Evolutionary conservation across 2,113 vertebrate genomes (phyloP).

Genomic region (Oenanthe melanoleuca): DNA sequence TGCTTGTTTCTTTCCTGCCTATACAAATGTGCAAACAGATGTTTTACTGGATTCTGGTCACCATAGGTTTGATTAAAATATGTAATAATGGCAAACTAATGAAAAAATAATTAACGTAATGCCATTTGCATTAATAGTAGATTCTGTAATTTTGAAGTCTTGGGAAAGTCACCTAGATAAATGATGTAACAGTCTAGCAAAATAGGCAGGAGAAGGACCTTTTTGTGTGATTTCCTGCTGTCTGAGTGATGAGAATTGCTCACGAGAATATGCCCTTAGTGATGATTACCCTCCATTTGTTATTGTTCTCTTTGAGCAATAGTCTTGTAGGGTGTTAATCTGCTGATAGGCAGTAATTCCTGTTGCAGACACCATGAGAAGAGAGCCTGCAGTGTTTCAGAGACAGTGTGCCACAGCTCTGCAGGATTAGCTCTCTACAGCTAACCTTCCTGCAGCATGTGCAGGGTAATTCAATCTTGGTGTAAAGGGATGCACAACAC

Average conservation of each 20-base stretch:
- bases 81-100: not conserved
- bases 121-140: not conserved
- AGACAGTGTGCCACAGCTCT: not conserved
- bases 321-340: not conserved
- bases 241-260: not conserved
- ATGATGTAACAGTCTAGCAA: not conserved
- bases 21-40: not conserved
- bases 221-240: not conserved
- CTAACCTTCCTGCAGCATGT: slow-evolving; percentile 58
- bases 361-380: not conserved
- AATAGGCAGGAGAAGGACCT: not conserved
- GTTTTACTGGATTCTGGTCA: not conserved
- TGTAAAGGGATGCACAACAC: slow-evolving; percentile 44
- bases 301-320: not conserved
- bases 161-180: not conserved
- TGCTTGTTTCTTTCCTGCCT: not conserved
- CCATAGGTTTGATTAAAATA: not conserved
- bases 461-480: slow-evolving; percentile 37
- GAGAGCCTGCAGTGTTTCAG: not conserved
- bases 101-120: not conserved
- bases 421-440: not conserved
- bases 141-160: not conserved
- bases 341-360: not conserved
- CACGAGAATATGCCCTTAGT: not conserved
- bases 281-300: not conserved